Percentiles rank a stretch among this genome's conserved stretches.
Evolutionary conservation across 2,888 invertebrate species (phyloP).

Genomic region (Pseudolycoriella hygida): DNA sequence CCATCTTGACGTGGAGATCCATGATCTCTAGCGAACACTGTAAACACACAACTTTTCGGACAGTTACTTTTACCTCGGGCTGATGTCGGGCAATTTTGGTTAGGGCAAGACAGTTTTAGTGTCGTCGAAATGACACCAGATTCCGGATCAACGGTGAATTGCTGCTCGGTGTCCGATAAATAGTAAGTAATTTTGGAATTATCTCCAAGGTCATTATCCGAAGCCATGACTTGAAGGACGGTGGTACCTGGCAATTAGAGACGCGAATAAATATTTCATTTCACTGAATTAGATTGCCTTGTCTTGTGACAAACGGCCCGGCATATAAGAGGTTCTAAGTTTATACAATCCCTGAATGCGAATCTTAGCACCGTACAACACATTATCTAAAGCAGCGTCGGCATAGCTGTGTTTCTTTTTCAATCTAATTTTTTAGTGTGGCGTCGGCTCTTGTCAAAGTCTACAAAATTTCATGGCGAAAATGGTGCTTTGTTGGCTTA

Average conservation of each 20-base stretch:
- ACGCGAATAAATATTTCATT: too few species aligned
- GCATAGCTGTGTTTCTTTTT: too few species aligned
- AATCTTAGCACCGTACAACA: too few species aligned
- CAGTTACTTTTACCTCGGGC: constrained; percentile 34
- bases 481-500: too few species aligned
- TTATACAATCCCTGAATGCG: too few species aligned
- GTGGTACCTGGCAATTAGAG: constrained; percentile 66
- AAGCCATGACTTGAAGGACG: constrained; percentile 82
- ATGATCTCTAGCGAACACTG: constrained; percentile 83
- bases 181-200: constrained; percentile 87
- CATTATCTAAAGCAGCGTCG: too few species aligned
- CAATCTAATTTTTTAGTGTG: too few species aligned
- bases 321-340: too few species aligned
- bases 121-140: constrained; percentile 78
- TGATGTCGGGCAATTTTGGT: constrained; percentile 44
- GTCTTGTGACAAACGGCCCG: too few species aligned
- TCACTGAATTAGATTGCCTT: too few species aligned
- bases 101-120: constrained; percentile 62
- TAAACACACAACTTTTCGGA: constrained; percentile 87
- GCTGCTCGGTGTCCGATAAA: constrained; percentile 65
- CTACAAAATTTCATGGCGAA: too few species aligned
- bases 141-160: constrained; percentile 83
- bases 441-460: too few species aligned
- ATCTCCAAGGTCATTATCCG: constrained; percentile 83
- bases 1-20: constrained; percentile 84